Percentiles rank a stretch among this genome's conserved stretches.
These are phyloP conservation scores for Platorchestia sp. DNA, from an alignment of 1,140 invertebrate species.

Conservation along the genomic window DNA sequence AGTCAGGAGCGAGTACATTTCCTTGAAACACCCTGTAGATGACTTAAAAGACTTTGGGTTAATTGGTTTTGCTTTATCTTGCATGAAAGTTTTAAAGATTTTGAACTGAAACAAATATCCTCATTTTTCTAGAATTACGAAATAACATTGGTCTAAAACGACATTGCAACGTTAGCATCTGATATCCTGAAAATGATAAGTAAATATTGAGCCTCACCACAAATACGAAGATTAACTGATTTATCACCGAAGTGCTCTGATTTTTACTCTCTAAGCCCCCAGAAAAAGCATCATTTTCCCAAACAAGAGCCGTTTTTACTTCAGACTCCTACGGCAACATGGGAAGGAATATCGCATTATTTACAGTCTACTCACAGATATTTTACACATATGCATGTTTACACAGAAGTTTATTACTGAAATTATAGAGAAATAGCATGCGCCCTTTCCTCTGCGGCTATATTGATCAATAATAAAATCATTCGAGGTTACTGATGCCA, in stretches of 20 bases:
- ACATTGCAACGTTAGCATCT: not conserved
- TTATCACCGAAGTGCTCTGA: not conserved
- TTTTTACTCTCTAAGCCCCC: not conserved
- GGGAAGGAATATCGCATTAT: not conserved
- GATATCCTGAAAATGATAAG: not conserved
- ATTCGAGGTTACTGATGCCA: constrained; percentile 35
- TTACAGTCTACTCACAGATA: not conserved
- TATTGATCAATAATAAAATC: constrained; percentile 9
- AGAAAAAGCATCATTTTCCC: not conserved
- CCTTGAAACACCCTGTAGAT: too few relatives aligned
- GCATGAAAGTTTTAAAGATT: not conserved
- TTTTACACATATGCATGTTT: not conserved
- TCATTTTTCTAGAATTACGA: not conserved
- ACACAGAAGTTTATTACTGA: not conserved
- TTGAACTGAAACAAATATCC: not conserved
- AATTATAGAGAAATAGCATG: not conserved
- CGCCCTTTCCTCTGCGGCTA: not conserved
- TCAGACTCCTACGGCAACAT: not conserved
- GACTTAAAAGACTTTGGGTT: not conserved
- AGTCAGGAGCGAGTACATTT: too few relatives aligned
- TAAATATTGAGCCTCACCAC: not conserved
- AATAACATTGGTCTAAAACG: not conserved
- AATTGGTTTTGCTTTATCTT: not conserved
- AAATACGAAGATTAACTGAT: not conserved
- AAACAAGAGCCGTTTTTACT: not conserved